These are phyloP conservation scores for Urechis unicinctus DNA, from an alignment of 2,888 invertebrate species.

Conservation along the genomic window DNA sequence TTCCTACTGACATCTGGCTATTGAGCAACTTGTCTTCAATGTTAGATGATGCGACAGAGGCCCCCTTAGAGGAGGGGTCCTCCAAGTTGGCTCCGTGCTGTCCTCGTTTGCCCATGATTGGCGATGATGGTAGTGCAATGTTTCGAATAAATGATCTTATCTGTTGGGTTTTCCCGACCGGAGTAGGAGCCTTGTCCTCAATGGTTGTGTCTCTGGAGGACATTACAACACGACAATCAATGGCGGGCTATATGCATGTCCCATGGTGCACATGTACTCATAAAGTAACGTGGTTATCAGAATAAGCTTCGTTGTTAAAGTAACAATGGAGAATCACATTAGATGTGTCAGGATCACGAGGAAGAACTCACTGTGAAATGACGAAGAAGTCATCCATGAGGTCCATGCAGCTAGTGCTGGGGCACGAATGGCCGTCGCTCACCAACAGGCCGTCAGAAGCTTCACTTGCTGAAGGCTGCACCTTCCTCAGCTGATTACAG, in stretches of 20 bases:
- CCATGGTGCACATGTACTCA: no score
- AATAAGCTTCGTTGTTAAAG: no score
- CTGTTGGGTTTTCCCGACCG: not conserved
- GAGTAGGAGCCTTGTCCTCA: not conserved
- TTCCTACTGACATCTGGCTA: no score
- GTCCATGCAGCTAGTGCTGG: constrained; percentile 53
- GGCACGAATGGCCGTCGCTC: not conserved
- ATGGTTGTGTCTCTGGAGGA: not conserved
- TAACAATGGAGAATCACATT: no score
- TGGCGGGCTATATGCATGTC: no score
- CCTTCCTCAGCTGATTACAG: not conserved
- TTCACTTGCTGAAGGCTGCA: not conserved
- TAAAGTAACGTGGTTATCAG: no score
- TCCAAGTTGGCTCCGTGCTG: no score
- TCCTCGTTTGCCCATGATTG: no score
- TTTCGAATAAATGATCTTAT: constrained; percentile 1
- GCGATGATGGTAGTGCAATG: constrained; percentile 25
- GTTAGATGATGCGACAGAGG: no score
- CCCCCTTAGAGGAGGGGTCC: no score
- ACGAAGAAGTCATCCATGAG: constrained; percentile 87
- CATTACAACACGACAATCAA: no score
- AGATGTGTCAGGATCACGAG: not conserved
- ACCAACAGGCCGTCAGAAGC: not conserved
- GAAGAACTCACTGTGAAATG: constrained; percentile 65
- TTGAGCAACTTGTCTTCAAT: no score